phyloP scores from a whole-genome alignment of 2,113 vertebrate genomes.

The Nymphicus hollandicus region DNA sequence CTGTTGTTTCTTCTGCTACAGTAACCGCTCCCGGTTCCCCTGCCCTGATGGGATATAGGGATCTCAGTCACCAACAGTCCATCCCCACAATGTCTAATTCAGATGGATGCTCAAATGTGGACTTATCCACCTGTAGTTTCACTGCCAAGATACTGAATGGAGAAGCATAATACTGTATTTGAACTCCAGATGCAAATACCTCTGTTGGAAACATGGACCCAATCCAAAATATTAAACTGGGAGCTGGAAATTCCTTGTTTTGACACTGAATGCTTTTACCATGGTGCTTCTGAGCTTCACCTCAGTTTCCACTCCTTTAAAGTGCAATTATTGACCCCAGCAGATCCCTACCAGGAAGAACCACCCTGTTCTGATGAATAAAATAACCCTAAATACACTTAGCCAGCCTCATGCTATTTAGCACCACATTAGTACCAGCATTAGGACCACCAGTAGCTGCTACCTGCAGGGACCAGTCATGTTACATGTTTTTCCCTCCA shows the following conservation, averaged over 20 bases:
- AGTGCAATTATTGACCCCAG: background rate
- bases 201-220: background rate
- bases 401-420: background rate
- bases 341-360: background rate
- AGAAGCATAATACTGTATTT: background rate
- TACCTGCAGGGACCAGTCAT: background rate
- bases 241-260: background rate
- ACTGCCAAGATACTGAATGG: background rate
- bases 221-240: fast-evolving
- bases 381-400: background rate
- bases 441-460: background rate
- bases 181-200: background rate
- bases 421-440: fast-evolving
- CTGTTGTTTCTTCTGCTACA: background rate
- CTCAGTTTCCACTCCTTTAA: background rate
- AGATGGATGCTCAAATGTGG: fast-evolving
- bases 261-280: fast-evolving
- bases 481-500: background rate
- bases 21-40: background rate
- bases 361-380: background rate
- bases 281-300: fast-evolving
- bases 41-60: fast-evolving
- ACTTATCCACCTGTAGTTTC: background rate
- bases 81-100: background rate
- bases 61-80: background rate